Conservation (phyloP, 2,797 vertebrate genomes). For the Melanotaenia boesemani region DNA sequence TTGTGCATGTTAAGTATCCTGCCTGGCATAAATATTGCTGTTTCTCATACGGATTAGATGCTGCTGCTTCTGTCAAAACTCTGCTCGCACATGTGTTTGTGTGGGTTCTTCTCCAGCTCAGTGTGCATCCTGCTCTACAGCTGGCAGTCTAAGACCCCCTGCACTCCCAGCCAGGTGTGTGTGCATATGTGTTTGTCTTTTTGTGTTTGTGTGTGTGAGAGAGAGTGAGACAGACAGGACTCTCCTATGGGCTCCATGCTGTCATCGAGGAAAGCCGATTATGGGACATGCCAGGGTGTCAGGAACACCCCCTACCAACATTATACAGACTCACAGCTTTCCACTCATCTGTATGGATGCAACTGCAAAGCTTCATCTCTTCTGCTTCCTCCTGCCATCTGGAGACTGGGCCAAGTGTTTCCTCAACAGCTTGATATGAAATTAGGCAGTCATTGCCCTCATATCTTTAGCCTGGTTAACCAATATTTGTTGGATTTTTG, state of each 20-base stretch:
- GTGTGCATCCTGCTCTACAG: slow-evolving; percentile 68
- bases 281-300: slow-evolving; percentile 74
- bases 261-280: slow-evolving; percentile 76
- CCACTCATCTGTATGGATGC: slow-evolving; percentile 70
- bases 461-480: slow-evolving; percentile 36
- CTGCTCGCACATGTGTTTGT: slow-evolving; percentile 33
- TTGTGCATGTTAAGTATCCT: slow-evolving; percentile 8
- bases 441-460: slow-evolving; percentile 44
- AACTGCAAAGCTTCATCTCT: slow-evolving; percentile 46
- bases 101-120: slow-evolving; percentile 48
- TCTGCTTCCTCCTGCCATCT: slow-evolving; percentile 64
- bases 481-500: slow-evolving; percentile 24
- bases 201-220: slow-evolving; percentile 19
- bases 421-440: slow-evolving; percentile 57
- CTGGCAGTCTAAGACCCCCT: slow-evolving; percentile 57
- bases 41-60: slow-evolving; percentile 28
- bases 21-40: slow-evolving; percentile 30
- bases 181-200: slow-evolving; percentile 34
- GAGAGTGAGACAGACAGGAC: slow-evolving; percentile 48
- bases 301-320: slow-evolving; percentile 67
- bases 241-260: slow-evolving; percentile 65
- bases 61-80: slow-evolving; percentile 34
- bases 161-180: slow-evolving; percentile 62
- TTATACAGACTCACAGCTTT: slow-evolving; percentile 69
- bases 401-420: slow-evolving; percentile 57